Evolutionary conservation across 2,888 invertebrate species (phyloP).

Genomic region (Napeogenes sylphis): DNA sequence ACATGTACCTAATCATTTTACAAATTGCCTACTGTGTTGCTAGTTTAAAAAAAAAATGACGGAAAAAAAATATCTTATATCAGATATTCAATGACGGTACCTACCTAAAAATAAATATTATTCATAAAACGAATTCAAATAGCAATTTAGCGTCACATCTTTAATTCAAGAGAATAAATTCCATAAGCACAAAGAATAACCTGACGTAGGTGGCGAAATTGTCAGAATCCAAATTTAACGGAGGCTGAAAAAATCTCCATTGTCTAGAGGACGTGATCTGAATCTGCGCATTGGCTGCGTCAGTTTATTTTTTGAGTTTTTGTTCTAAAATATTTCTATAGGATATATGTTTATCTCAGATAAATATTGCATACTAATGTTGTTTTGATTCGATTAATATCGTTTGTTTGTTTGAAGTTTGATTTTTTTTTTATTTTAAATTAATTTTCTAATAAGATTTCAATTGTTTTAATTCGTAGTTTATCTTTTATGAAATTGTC

Average conservation of each 20-base stretch:
- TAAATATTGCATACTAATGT: no score
- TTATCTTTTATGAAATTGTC: no score
- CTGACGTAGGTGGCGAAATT: constrained; percentile 40
- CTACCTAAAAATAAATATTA: background rate
- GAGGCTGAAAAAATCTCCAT: constrained; percentile 56
- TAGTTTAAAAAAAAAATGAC: no score
- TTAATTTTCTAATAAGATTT: no score
- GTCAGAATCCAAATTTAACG: constrained; percentile 43
- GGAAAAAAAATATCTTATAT: background rate
- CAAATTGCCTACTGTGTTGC: no score
- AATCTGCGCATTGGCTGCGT: constrained; percentile 48
- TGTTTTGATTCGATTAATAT: no score
- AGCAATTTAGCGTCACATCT: constrained; percentile 14
- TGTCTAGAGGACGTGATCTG: constrained; percentile 60
- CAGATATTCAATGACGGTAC: background rate
- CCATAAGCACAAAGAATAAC: constrained; percentile 29
- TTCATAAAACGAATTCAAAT: constrained; percentile 3
- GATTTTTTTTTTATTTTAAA: no score
- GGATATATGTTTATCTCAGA: background rate
- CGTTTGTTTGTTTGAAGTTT: no score
- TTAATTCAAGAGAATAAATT: constrained; percentile 27
- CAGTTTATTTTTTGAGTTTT: constrained; percentile 30
- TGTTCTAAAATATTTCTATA: constrained; percentile 18
- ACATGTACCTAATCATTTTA: no score
- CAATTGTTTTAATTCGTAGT: no score